A percentile compares a stretch with the other conserved stretches of the same genome.
Evolutionary conservation across 2,888 invertebrate species (phyloP).

Genomic region (Tridacna gigas): DNA sequence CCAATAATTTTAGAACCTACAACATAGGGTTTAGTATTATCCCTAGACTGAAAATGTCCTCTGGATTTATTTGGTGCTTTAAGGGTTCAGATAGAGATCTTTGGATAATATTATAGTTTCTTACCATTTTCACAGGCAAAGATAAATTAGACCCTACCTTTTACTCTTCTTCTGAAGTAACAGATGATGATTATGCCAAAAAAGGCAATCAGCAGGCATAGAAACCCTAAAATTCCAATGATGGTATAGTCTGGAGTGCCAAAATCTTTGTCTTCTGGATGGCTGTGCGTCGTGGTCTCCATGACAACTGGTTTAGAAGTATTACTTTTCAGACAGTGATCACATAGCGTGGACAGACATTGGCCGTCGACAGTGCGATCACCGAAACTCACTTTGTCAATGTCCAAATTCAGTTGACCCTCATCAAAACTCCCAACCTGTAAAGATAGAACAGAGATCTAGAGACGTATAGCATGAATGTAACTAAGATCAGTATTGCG

Average conservation of each 20-base stretch:
- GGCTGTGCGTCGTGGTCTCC: constrained; percentile 25
- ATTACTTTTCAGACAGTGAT: constrained; percentile 40
- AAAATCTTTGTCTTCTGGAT: constrained; percentile 47
- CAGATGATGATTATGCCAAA: constrained; percentile 54
- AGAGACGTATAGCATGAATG: neutral
- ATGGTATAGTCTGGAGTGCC: constrained; percentile 60
- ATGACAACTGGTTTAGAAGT: constrained; percentile 18
- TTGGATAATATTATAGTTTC: no score
- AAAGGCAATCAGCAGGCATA: constrained; percentile 64
- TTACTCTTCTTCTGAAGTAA: constrained; percentile 58
- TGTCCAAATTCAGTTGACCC: constrained; percentile 30
- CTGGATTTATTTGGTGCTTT: no score
- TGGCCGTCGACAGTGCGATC: constrained; percentile 33
- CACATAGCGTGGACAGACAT: constrained; percentile 53
- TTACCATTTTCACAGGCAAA: no score
- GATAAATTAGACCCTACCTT: constrained; percentile 44
- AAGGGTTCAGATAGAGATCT: no score
- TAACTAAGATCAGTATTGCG: neutral
- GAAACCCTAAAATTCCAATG: constrained; percentile 59
- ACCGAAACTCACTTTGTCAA: constrained; percentile 43
- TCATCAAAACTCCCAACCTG: constrained; percentile 64
- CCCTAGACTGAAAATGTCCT: no score
- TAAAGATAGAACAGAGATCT: constrained; percentile 2
- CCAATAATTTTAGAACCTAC: no score
- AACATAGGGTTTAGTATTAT: no score